Base-by-base conservation (phyloP, 2,113 vertebrate species). In the Pygoscelis antarcticus region DNA sequence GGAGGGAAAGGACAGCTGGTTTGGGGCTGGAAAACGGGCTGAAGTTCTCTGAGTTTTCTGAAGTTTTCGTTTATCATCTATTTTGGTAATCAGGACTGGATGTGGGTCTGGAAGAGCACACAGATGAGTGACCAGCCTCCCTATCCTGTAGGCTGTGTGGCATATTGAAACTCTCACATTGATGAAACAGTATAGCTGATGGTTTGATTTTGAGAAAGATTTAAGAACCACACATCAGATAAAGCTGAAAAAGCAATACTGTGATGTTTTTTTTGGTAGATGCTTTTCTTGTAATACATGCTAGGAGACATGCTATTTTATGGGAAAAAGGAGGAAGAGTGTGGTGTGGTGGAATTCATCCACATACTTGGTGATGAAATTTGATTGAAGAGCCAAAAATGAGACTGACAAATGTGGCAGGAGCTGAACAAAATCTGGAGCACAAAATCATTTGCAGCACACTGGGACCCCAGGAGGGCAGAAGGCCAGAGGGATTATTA, bases 401-500 rank as follows among this genome's bases (percentile, higher is more conserved):
- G 30, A 47, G 58, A 87, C 32, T 87, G 83, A 90, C 26, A 87
- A 92, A 87, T 80, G 49, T 74, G 66, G 38, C 49, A 83, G 52
- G 42, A 94, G 36, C 25, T 65, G 78, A 79, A 83, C 75, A 82
- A 96, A 90, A 91, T 87, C 84, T 90, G 78, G 44, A 91, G 20
- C 44, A 88, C 52, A 61, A 93, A 87, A 42, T 70, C 32, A 76
- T 94, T 91, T 94, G 40, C 79, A 65, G 49, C 93, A 90, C 78
- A 62, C 79, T 85, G 70, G 40, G 82, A 95, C 90, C 58, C 58
- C 82, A 90, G 75, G 76, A 89, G 87, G 62, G 70, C 78, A 85
- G 92, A 94, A 85, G 92, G 84, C 92, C 93, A 83, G 92, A 80
- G 87, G 87, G 79, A 77, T 88, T 93, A 90, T 96, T 91, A 94